These are phyloP conservation scores for Melipona bicolor DNA, from an alignment of 2,888 invertebrate species.

Conservation along the genomic window DNA sequence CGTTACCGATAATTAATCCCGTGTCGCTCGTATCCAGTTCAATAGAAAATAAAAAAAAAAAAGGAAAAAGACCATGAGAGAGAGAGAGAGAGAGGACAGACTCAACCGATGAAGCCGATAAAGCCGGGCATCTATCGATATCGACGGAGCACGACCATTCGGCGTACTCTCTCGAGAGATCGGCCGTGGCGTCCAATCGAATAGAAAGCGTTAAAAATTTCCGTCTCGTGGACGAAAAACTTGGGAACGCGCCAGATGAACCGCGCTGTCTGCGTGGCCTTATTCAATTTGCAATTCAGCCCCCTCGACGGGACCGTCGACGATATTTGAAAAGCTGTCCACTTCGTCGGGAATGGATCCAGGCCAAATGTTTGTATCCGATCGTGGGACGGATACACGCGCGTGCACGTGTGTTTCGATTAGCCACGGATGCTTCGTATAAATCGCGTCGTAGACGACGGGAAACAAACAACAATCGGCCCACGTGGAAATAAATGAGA, in stretches of 20 bases:
- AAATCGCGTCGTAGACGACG: too few species aligned
- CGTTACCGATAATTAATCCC: constrained; percentile 74
- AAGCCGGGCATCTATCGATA: constrained; percentile 50
- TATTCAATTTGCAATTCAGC: constrained; percentile 65
- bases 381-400: background rate
- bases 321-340: constrained; percentile 37
- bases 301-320: constrained; percentile 12
- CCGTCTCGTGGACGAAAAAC: constrained; percentile 50
- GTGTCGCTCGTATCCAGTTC: constrained; percentile 37
- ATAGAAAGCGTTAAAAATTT: constrained; percentile 65
- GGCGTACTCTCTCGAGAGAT: constrained; percentile 59
- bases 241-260: constrained; percentile 63
- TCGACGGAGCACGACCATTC: constrained; percentile 41
- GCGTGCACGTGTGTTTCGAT: too few species aligned
- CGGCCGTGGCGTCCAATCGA: constrained; percentile 43
- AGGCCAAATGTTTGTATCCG: constrained; percentile 46
- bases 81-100: background rate
- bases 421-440: background rate
- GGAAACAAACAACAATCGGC: too few species aligned
- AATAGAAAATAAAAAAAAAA: constrained; percentile 33
- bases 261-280: constrained; percentile 50
- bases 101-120: constrained; percentile 48
- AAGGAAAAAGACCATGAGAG: constrained; percentile 25
- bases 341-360: constrained; percentile 37
- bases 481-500: too few species aligned